These are phyloP conservation scores for Chroicocephalus ridibundus DNA, from an alignment of 2,113 vertebrate genomes.

Conservation along the genomic window DNA sequence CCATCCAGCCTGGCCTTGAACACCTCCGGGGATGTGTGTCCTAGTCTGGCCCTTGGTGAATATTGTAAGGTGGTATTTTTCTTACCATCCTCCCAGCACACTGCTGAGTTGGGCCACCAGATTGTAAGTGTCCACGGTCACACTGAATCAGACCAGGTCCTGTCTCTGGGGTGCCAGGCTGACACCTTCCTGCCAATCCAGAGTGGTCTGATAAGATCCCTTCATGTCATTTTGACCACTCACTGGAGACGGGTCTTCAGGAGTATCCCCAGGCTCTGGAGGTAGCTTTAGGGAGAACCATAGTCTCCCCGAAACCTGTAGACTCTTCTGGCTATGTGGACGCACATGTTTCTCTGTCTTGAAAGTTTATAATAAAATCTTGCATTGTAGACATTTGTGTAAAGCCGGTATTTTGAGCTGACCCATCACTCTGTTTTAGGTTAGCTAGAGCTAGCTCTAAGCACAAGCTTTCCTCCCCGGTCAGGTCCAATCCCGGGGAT, in stretches of 20 bases:
- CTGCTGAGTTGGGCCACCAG: not conserved
- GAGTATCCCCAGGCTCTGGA: not conserved
- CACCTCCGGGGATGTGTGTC: no score
- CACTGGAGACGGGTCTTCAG: not conserved
- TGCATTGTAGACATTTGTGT: not conserved
- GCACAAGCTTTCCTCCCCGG: not conserved
- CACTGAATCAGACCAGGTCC: not conserved
- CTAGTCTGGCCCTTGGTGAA: not conserved
- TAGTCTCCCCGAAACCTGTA: not conserved
- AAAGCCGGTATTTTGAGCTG: not conserved
- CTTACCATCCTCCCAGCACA: not conserved
- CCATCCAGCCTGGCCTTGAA: no score
- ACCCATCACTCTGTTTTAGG: not conserved
- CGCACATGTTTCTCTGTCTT: not conserved
- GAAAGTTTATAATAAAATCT: not conserved
- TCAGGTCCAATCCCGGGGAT: not conserved
- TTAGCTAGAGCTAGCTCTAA: not conserved
- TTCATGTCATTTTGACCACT: not conserved
- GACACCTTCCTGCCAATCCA: not conserved
- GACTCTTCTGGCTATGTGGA: not conserved
- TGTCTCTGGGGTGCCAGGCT: not conserved
- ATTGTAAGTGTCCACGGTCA: not conserved
- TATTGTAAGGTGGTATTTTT: not conserved
- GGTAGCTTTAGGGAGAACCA: not conserved
- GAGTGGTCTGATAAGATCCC: not conserved